A percentile compares a stretch with the other conserved stretches of the same genome.
phyloP scores from a whole-genome alignment of 2,888 invertebrate genomes.

The Phyllotreta cruciferae region DNA sequence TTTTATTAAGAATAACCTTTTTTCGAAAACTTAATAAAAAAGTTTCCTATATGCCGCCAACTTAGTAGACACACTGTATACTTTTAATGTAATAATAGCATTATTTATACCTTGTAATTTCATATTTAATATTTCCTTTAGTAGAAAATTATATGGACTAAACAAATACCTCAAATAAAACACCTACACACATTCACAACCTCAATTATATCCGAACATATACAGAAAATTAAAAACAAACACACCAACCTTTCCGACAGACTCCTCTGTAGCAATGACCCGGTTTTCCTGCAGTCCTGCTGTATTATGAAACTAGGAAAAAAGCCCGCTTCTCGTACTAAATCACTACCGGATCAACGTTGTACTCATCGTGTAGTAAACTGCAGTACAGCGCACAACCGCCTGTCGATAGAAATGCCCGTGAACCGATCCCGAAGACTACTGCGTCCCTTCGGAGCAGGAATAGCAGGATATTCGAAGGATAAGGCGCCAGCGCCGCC shows the following conservation, averaged over 20 bases:
- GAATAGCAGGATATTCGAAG: constrained; percentile 36
- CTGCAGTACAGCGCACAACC: constrained; percentile 26
- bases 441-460: constrained; percentile 47
- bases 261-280: not conserved
- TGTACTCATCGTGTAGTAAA: constrained; percentile 12
- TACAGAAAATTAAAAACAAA: not conserved
- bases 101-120: too few species aligned
- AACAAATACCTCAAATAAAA: too few species aligned
- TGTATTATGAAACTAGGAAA: constrained; percentile 8
- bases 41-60: too few species aligned
- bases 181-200: too few species aligned
- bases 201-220: not conserved
- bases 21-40: too few species aligned
- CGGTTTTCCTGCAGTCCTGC: constrained; percentile 17
- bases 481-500: constrained; percentile 50
- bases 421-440: constrained; percentile 25
- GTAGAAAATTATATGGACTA: too few species aligned
- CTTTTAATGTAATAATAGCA: too few species aligned
- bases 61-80: too few species aligned
- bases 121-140: too few species aligned
- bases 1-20: too few species aligned
- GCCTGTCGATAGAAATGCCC: constrained; percentile 21
- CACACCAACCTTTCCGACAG: constrained; percentile 29
- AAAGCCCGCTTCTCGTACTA: constrained; percentile 13
- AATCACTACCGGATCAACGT: constrained; percentile 32